These are phyloP conservation scores for Boloria euphrosyne DNA, from an alignment of 2,888 invertebrate species.

Conservation along the genomic window DNA sequence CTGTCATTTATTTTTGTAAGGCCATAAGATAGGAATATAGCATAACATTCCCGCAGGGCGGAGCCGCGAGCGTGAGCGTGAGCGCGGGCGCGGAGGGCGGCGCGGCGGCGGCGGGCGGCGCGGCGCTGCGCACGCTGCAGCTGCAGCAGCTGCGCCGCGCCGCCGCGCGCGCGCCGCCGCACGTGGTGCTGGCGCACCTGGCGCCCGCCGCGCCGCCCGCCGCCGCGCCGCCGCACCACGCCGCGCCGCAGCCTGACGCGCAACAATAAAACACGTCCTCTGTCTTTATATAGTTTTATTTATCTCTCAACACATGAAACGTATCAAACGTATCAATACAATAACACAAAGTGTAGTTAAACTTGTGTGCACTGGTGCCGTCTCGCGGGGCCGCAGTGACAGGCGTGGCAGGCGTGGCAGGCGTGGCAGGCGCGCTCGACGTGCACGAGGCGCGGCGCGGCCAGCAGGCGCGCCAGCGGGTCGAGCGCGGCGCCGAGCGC, in stretches of 20 bases:
- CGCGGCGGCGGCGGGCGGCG: constrained; percentile 49
- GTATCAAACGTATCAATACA: neutral
- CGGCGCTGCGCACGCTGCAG: constrained; percentile 75
- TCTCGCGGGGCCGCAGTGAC: neutral
- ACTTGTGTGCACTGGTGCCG: neutral
- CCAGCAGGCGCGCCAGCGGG: constrained; percentile 83
- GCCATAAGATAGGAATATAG: too few relatives aligned
- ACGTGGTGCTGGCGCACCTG: constrained; percentile 63
- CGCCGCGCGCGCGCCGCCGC: constrained; percentile 46
- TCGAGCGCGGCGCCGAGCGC: constrained; percentile 74
- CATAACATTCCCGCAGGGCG: constrained; percentile 1
- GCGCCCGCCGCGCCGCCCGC: constrained; percentile 50
- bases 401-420: neutral
- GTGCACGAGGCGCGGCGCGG: constrained; percentile 73
- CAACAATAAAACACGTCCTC: constrained; percentile 18
- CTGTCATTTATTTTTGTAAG: too few relatives aligned
- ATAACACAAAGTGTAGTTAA: neutral
- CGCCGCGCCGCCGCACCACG: constrained; percentile 49
- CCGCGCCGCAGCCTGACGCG: constrained; percentile 44
- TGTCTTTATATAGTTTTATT: neutral
- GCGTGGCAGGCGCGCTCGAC: constrained; percentile 29
- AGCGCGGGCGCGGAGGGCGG: constrained; percentile 80
- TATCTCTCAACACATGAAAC: neutral
- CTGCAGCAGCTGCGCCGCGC: constrained; percentile 75
- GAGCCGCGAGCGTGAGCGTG: constrained; percentile 64